Evolutionary conservation across 2,113 vertebrate species (phyloP).

Genomic region (Amazona guildingii): DNA sequence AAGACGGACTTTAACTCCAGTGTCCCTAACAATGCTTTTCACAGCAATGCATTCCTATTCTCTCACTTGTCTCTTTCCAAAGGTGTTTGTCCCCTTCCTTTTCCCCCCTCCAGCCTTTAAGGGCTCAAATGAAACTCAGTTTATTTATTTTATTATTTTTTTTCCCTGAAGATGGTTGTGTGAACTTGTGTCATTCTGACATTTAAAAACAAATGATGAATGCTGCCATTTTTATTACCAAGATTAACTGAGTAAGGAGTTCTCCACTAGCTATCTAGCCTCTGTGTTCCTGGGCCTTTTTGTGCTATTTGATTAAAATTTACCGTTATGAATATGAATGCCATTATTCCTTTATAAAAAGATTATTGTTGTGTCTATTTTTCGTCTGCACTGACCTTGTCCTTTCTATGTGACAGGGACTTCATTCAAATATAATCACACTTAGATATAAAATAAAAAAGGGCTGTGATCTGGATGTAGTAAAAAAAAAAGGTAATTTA

Average conservation of each 20-base stretch:
- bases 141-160: background rate
- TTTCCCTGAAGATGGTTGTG: background rate
- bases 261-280: background rate
- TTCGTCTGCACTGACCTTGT: conserved; percentile 33
- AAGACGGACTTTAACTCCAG: background rate
- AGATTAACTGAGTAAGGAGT: background rate
- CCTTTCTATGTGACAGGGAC: background rate
- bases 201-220: conserved; percentile 44
- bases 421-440: conserved; percentile 41
- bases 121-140: background rate
- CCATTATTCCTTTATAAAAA: conserved; percentile 39
- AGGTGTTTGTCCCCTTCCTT: background rate
- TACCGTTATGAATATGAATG: conserved; percentile 40
- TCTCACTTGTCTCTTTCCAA: background rate
- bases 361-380: conserved; percentile 42
- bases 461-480: background rate
- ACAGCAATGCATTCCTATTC: background rate
- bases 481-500: fast-evolving
- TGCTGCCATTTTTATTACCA: conserved; percentile 14
- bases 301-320: conserved; percentile 36
- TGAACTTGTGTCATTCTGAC: conserved; percentile 38
- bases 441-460: background rate
- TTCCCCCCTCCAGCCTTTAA: background rate
- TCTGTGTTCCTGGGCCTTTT: conserved; percentile 24
- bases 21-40: background rate